phyloP scores from a whole-genome alignment of 2,113 vertebrate genomes.

The Pelusios castaneus region DNA sequence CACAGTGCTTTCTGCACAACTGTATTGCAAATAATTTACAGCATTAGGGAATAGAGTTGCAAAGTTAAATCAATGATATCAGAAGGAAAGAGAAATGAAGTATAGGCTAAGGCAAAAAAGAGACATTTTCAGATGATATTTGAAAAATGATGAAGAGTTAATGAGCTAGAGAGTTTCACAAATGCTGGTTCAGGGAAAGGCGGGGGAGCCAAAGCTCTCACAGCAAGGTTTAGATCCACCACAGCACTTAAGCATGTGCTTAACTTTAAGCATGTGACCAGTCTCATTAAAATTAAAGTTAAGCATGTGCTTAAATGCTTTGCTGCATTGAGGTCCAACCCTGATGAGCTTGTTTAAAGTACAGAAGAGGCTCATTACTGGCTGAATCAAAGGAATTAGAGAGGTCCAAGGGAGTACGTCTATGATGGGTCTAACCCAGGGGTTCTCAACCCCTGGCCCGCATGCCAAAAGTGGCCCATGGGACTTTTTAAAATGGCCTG shows the following conservation, averaged over 20 bases:
- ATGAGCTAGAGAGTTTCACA: neutral
- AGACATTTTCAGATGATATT: neutral
- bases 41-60: fast-evolving
- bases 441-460: too few relatives aligned
- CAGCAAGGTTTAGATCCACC: neutral
- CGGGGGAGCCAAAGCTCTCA: fast-evolving
- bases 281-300: neutral
- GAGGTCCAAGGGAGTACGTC: neutral
- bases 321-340: neutral
- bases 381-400: neutral
- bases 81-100: neutral
- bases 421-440: neutral
- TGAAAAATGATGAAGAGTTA: neutral
- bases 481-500: too few relatives aligned
- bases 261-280: neutral
- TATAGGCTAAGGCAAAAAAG: neutral
- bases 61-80: neutral
- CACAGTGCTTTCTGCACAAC: neutral
- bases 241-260: neutral
- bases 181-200: neutral
- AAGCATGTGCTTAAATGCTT: fast-evolving
- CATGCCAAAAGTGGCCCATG: too few relatives aligned
- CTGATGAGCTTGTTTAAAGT: neutral
- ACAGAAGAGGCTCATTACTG: neutral
- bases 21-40: neutral